These are phyloP conservation scores for Oophaga pumilio DNA, from an alignment of 2,113 vertebrate genomes.

Conservation along the genomic window DNA sequence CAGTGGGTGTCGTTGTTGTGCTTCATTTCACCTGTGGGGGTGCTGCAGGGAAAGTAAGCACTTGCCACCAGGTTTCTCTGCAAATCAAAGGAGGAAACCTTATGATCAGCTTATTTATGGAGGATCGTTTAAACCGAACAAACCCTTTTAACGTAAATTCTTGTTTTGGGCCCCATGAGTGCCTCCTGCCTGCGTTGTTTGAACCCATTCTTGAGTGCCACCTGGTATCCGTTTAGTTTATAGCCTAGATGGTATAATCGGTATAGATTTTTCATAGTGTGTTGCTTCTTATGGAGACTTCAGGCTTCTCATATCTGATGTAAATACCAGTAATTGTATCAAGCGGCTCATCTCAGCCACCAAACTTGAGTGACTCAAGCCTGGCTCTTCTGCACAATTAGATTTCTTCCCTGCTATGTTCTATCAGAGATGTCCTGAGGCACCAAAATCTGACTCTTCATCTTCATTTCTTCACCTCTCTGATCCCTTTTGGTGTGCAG, in stretches of 20 bases:
- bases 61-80: neutral
- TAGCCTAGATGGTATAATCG: neutral
- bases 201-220: neutral
- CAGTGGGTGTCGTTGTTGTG: neutral
- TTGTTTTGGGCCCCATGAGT: neutral
- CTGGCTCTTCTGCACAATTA: slow-evolving; percentile 4
- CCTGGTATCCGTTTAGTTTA: neutral
- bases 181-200: neutral
- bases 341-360: slow-evolving; percentile 6
- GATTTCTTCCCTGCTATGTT: slow-evolving; percentile 19
- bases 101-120: neutral
- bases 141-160: neutral
- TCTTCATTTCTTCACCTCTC: slow-evolving; percentile 15
- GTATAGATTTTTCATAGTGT: slow-evolving; percentile 2
- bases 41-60: neutral
- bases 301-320: slow-evolving; percentile 1
- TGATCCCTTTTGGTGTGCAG: neutral
- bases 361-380: neutral
- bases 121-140: neutral
- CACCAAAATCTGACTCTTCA: slow-evolving; percentile 5
- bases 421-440: slow-evolving; percentile 23
- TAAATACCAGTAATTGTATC: slow-evolving; percentile 11
- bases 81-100: neutral
- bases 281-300: neutral
- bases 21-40: neutral